phyloP scores from a whole-genome alignment of 2,797 vertebrate genomes.

The Danio jaintianensis region DNA sequence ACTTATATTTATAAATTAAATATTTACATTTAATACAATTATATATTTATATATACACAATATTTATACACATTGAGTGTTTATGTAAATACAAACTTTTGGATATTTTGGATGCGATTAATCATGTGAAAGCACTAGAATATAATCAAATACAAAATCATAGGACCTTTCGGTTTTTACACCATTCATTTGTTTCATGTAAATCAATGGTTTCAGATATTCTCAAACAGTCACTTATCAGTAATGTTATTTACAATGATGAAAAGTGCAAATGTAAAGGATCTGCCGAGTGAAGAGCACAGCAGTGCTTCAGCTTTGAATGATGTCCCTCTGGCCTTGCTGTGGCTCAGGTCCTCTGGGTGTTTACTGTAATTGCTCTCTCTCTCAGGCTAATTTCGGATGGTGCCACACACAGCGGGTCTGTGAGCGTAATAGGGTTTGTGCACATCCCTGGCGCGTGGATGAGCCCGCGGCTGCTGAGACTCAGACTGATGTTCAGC shows the following conservation, averaged over 20 bases:
- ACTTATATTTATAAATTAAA: too few relatives aligned
- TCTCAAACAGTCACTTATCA: background rate
- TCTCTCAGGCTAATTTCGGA: conserved; percentile 49
- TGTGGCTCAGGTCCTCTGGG: conserved; percentile 37
- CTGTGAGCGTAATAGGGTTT: conserved; percentile 34
- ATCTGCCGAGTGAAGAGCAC: background rate
- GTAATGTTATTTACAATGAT: background rate
- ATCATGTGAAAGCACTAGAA: too few relatives aligned
- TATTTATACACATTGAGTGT: too few relatives aligned
- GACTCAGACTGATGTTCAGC: conserved; percentile 43
- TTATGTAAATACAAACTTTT: too few relatives aligned
- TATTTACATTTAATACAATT: too few relatives aligned
- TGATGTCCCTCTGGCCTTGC: conserved; percentile 34
- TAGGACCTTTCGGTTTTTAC: background rate
- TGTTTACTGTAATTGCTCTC: conserved; percentile 57
- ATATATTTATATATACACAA: too few relatives aligned
- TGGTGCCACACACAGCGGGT: conserved; percentile 19
- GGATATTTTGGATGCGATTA: too few relatives aligned
- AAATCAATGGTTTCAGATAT: background rate
- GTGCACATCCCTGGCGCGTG: conserved; percentile 22
- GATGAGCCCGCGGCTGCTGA: conserved; percentile 5
- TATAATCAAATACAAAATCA: too few relatives aligned
- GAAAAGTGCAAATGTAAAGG: background rate
- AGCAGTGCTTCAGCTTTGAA: conserved; percentile 16
- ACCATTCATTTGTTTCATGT: background rate